Conservation (phyloP, 2,888 invertebrate genomes). For the Papilio protenor region DNA sequence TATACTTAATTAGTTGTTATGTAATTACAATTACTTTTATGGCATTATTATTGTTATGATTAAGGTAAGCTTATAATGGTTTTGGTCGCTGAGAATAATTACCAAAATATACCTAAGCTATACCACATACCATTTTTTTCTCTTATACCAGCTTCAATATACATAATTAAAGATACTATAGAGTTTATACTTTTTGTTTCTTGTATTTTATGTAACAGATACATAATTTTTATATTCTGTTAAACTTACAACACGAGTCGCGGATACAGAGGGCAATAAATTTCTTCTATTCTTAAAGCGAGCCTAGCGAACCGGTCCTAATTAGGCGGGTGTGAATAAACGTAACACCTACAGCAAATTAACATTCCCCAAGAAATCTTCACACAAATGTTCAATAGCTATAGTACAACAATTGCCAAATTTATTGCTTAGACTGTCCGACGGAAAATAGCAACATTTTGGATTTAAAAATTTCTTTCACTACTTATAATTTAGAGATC, state of each 20-base stretch:
- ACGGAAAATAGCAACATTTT: neutral
- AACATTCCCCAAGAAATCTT: slow-evolving; percentile 33
- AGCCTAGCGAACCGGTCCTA: slow-evolving; percentile 37
- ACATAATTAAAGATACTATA: no score
- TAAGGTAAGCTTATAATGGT: no score
- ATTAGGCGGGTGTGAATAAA: slow-evolving; percentile 42
- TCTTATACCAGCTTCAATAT: no score
- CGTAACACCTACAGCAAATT: slow-evolving; percentile 42
- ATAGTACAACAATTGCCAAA: slow-evolving; percentile 16
- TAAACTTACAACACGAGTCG: slow-evolving; percentile 28
- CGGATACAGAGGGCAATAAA: slow-evolving; percentile 31
- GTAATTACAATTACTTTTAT: no score
- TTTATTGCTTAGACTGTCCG: neutral
- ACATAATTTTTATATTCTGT: slow-evolving; percentile 6
- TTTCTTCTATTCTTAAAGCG: slow-evolving; percentile 30
- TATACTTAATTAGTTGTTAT: no score
- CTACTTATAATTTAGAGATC: no score
- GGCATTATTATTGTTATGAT: no score
- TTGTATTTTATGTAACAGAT: neutral
- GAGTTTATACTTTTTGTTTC: neutral
- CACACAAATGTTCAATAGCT: slow-evolving; percentile 30
- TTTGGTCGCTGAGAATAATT: no score
- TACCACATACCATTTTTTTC: no score
- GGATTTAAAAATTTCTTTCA: neutral
- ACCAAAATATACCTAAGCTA: no score